Evolutionary conservation across 2,888 invertebrate species (phyloP).

Genomic region (Neocrepidodera transversa): DNA sequence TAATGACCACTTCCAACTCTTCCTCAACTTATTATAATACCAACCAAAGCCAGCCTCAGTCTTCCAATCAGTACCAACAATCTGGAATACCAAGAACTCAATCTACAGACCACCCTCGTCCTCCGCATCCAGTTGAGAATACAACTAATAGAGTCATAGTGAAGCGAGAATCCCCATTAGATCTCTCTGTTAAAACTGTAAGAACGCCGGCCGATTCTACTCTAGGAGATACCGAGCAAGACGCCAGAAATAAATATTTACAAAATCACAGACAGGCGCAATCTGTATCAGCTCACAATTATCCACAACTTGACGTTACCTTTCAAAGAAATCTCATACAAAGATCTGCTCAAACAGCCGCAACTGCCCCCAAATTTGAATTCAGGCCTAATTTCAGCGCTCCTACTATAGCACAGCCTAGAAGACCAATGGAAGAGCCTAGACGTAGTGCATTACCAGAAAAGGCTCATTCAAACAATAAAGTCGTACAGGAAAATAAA

Average conservation of each 20-base stretch:
- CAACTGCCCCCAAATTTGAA: constrained; percentile 76
- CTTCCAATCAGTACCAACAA: constrained; percentile 58
- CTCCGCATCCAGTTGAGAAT: constrained; percentile 24
- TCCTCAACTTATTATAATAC: constrained; percentile 47
- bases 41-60: constrained; percentile 51
- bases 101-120: constrained; percentile 23
- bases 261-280: constrained; percentile 49
- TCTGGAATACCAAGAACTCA: constrained; percentile 32
- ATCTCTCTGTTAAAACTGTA: constrained; percentile 88
- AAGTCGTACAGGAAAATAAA: constrained; percentile 57
- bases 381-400: constrained; percentile 77
- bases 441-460: constrained; percentile 28
- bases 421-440: constrained; percentile 25
- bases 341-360: constrained; percentile 51
- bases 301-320: constrained; percentile 51
- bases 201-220: constrained; percentile 90
- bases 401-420: constrained; percentile 47
- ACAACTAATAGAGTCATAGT: constrained; percentile 46
- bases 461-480: constrained; percentile 36
- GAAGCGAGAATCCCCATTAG: constrained; percentile 81
- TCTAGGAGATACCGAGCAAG: constrained; percentile 71
- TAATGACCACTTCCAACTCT: constrained; percentile 55
- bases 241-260: constrained; percentile 48
- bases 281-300: constrained; percentile 51
- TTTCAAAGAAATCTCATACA: constrained; percentile 50